Conservation (phyloP, 2,797 vertebrate genomes). For the Diplodus sargus region DNA sequence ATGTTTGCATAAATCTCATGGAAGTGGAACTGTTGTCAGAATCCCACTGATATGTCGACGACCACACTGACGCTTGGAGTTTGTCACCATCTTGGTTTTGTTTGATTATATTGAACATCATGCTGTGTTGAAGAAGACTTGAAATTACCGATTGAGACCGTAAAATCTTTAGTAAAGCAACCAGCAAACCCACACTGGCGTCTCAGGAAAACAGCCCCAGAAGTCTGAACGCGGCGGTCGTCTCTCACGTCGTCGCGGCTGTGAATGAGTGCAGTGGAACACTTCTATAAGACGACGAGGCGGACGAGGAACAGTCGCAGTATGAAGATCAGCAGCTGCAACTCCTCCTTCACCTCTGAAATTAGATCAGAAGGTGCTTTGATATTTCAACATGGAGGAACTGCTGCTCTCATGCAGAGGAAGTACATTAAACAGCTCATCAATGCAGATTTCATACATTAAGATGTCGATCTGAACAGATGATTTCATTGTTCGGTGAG, state of each 20-base stretch:
- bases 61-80: not conserved
- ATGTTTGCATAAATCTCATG: not conserved
- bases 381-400: conserved; percentile 46
- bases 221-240: not conserved
- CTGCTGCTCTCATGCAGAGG: conserved; percentile 28
- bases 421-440: conserved; percentile 28
- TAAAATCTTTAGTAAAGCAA: not conserved
- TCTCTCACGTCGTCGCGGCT: conserved; percentile 29
- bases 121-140: no score
- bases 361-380: conserved; percentile 60
- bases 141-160: no score
- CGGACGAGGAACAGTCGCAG: conserved; percentile 56
- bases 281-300: conserved; percentile 51
- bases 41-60: no score
- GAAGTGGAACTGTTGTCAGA: not conserved
- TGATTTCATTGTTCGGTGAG: conserved; percentile 41
- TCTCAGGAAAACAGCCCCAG: not conserved
- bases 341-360: conserved; percentile 62
- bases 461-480: conserved; percentile 22
- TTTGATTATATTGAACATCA: no score
- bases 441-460: conserved; percentile 29
- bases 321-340: conserved; percentile 60
- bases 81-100: no score
- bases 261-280: conserved; percentile 32
- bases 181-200: not conserved